Evolutionary conservation across 2,888 invertebrate species (phyloP).

Genomic region (Hydraecia micacea): DNA sequence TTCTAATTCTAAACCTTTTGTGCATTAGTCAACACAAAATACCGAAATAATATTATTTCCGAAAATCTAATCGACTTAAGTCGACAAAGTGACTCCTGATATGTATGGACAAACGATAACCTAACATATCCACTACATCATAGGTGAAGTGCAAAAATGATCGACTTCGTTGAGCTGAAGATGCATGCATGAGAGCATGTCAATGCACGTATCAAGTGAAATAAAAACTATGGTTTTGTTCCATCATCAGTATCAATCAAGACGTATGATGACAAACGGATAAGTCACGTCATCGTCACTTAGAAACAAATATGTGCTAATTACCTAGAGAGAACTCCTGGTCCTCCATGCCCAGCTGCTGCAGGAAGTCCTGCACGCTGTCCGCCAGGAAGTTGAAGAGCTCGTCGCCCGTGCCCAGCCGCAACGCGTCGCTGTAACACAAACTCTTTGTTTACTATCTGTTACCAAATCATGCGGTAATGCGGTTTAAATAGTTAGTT

Average conservation of each 20-base stretch:
- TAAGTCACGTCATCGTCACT: no score
- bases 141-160: no score
- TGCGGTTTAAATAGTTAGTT: background rate
- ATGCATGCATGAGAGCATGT: no score
- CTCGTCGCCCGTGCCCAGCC: slow-evolving; percentile 91
- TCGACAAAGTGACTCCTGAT: no score
- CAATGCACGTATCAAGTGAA: background rate
- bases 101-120: no score
- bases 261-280: background rate
- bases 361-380: slow-evolving; percentile 93
- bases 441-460: background rate
- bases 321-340: slow-evolving; percentile 92
- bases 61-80: no score
- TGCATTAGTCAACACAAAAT: no score
- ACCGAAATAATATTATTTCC: no score
- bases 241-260: background rate
- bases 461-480: background rate
- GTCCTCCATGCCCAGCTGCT: slow-evolving; percentile 90
- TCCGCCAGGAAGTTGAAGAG: slow-evolving; percentile 94
- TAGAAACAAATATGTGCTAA: slow-evolving; percentile 9
- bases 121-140: no score
- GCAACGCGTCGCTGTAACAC: slow-evolving; percentile 87
- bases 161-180: no score
- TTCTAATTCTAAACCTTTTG: no score
- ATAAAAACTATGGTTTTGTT: background rate